Percentiles rank a stretch among this genome's conserved stretches.
Evolutionary conservation across 2,113 vertebrate genomes (phyloP).

Genomic region (Carassius carassius): DNA sequence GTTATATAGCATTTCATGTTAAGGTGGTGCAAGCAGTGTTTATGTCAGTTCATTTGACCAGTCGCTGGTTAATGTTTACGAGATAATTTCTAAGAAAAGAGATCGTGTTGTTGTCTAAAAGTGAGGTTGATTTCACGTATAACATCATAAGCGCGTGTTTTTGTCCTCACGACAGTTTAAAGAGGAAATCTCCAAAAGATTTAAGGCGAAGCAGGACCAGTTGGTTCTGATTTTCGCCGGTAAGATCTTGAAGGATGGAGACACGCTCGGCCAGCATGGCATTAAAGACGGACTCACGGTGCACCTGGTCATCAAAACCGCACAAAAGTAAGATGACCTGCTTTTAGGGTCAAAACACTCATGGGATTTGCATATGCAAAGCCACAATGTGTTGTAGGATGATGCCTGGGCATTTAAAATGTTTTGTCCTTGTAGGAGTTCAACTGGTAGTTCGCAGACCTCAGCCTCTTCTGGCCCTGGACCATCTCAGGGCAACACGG

Average conservation of each 20-base stretch:
- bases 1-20: not conserved
- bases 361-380: not conserved
- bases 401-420: not conserved
- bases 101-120: not conserved
- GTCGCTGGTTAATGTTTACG: not conserved
- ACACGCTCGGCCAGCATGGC: conserved; percentile 93
- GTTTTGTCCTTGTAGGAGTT: conserved; percentile 62
- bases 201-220: conserved; percentile 99
- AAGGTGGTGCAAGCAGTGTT: no score
- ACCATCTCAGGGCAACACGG: conserved; percentile 71
- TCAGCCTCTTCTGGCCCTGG: conserved; percentile 79
- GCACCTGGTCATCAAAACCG: conserved; percentile 98
- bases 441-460: conserved; percentile 77
- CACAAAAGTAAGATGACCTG: conserved; percentile 87
- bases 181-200: conserved; percentile 95
- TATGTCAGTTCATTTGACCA: not conserved
- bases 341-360: not conserved
- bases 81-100: not conserved
- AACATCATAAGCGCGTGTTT: no score
- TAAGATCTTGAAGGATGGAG: conserved; percentile 98
- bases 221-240: conserved; percentile 99
- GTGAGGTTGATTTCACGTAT: not conserved
- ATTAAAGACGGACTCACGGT: conserved; percentile 98
- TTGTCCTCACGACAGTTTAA: conserved; percentile 82
- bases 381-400: no score